Evolutionary conservation across 1,140 invertebrate genomes (phyloP), one percentile per base, ranked within the genome.

Genomic region (Hypothenemus hampei): DNA sequence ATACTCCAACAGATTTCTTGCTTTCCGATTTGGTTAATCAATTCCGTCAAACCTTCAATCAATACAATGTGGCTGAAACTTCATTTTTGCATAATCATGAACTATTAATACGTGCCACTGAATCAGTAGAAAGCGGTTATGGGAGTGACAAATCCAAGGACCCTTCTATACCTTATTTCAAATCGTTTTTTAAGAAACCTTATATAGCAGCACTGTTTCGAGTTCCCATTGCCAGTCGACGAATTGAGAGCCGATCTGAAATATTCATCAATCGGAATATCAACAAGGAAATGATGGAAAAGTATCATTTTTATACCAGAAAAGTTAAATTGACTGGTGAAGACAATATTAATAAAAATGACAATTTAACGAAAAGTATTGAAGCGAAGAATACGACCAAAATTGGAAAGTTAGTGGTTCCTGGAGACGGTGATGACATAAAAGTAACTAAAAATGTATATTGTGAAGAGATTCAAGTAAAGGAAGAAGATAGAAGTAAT

Each of bases 231-330:
- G 16, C 18, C 4, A 41, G 5, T 21, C 11, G 19, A 20, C 3
- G 16, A 13, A 48, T 29, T 18, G 21, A 48, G 15, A 3, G 7
- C 11, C 10, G 2, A 8, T 16, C 36, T 23, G 19, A 43, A 11
- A 11, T 10, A 11, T 8, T n/a, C 3, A 11, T 15, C 7, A 15
- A 20, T 10, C n/a, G 16, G 21, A 20, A 15, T 7, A 10, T 1
- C 29, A 24, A 45, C 21, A 35, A 53, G 35, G 24, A 51, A 53
- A 58, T 59, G 59, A 47, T 37, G 6, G 49, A 52, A 21, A 58
- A 59, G 26, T 67, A 62, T 35, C 58, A 62, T 19, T 33, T 47
- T n/a, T 67, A 64, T 40, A 61, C 60, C 4, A 48, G 57, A 26
- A 69, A 67, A 57, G 65, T 67, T 2, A 50, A n/a, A n/a, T n/a